Base-by-base conservation (phyloP, 1,140 invertebrate genomes). In the Macrobrachium nipponense region DNA sequence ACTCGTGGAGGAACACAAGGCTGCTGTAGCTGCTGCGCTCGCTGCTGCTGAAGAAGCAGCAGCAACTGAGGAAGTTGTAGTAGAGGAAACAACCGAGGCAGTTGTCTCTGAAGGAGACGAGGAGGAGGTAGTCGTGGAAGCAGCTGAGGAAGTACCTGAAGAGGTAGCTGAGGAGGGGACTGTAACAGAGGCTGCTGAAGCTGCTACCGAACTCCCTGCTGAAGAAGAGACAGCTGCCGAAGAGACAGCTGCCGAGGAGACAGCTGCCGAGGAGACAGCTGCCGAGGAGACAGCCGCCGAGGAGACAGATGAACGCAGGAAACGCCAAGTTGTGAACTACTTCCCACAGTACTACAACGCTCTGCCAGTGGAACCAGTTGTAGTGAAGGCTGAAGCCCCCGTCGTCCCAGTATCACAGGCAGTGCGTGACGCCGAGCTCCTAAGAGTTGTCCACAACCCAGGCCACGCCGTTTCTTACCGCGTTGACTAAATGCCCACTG, bases 401-500 rank as follows among this genome's bases (percentile, higher is more conserved):
- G 58, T 23, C 17, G 75, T n/a, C 44, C 62, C 43, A 17, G 66
- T 8, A 44, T 27, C 79, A 11, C 27, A 62, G 5, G 64, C 64
- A 15, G 27, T 81, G 20, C 51, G 20, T 70, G 66, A 81, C 27
- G 92, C 92, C 90, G 91, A 90, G 75, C 89, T 92, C 80, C 91
- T 90, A 90, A 91, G 90, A 80, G 89, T 91, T 60, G 91, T 91
- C 87, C 90, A 91, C 90, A 92, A 89, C 90, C 90, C 91, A 73
- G 90, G 90, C 87, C 90, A 91, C 89, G 91, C 90, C 81, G 90
- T 91, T 89, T 90, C 90, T 82, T 91, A 91, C 90, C 87, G 91
- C 3, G 64, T 81, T 58, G 17, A 51, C 27, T 81, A 70, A 81
- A 51, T 6, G 51, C 7, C 12, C 51, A 51, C 12, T 51, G 51